phyloP scores from a whole-genome alignment of 2,113 vertebrate species.

The Patagioenas fasciata region DNA sequence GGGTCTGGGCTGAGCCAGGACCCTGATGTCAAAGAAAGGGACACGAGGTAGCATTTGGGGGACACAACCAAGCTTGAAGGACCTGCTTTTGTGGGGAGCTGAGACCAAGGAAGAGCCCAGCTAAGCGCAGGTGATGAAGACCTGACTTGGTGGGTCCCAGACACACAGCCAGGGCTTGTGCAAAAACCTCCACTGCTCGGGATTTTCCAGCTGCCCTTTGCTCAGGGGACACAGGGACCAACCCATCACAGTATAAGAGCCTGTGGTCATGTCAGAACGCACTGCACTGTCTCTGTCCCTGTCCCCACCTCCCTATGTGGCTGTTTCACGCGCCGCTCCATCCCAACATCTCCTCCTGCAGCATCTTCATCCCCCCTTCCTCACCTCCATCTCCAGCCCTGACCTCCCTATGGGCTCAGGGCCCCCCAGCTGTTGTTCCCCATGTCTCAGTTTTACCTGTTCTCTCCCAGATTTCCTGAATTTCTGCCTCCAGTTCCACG shows the following conservation, averaged over 20 bases:
- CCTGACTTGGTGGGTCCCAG: neutral
- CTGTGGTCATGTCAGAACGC: neutral
- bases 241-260: neutral
- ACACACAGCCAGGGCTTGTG: neutral
- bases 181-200: neutral
- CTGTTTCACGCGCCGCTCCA: neutral
- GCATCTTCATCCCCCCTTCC: neutral
- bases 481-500: fast-evolving
- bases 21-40: neutral
- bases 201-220: neutral
- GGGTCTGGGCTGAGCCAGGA: neutral
- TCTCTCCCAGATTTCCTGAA: neutral
- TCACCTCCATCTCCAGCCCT: neutral
- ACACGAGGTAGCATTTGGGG: fast-evolving
- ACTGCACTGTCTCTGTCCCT: neutral
- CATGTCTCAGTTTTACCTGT: fast-evolving
- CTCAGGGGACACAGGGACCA: neutral
- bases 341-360: neutral
- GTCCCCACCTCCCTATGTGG: fast-evolving
- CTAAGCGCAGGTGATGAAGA: neutral
- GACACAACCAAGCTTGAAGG: neutral
- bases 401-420: neutral
- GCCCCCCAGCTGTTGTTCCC: neutral
- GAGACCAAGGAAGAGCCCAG: neutral
- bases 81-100: neutral